Evolutionary conservation across 1,140 invertebrate species (phyloP).

Genomic region (Dendroctonus ponderosae): DNA sequence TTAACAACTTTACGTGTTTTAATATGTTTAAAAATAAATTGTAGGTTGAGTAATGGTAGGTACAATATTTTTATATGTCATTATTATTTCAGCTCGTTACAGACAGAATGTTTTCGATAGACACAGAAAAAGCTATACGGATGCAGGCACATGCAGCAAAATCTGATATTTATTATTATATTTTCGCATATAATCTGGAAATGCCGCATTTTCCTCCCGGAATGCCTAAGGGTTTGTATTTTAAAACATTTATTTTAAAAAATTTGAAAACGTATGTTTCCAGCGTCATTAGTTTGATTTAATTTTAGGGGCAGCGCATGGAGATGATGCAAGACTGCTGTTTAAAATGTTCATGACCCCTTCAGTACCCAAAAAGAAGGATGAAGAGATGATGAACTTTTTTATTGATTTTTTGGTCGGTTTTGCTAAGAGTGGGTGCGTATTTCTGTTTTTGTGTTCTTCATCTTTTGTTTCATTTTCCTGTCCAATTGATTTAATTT

Average conservation of each 20-base stretch:
- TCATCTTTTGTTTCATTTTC: neutral
- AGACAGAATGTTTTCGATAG: constrained; percentile 58
- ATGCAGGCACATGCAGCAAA: constrained; percentile 55
- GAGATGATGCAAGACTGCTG: constrained; percentile 26
- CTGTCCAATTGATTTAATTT: neutral
- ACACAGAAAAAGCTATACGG: constrained; percentile 55
- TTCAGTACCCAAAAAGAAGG: constrained; percentile 9
- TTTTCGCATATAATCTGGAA: constrained; percentile 52
- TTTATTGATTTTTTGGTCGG: constrained; percentile 24
- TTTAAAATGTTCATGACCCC: constrained; percentile 25
- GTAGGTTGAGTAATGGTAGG: too few species aligned
- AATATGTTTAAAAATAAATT: too few species aligned
- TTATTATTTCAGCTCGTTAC: constrained; percentile 52
- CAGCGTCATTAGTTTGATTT: neutral
- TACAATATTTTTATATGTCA: constrained; percentile 8
- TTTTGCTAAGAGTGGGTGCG: constrained; percentile 32
- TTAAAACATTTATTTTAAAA: neutral
- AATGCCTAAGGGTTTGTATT: constrained; percentile 9
- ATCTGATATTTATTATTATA: constrained; percentile 61
- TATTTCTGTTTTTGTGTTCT: neutral
- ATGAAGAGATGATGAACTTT: constrained; percentile 32
- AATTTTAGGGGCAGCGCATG: constrained; percentile 22
- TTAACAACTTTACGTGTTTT: too few species aligned
- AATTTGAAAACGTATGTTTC: constrained; percentile 6
- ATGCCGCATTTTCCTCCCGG: constrained; percentile 18